A percentile compares a stretch with the other conserved stretches of the same genome.
phyloP scores from a whole-genome alignment of 1,140 invertebrate species.

The Micrasema longulum region DNA sequence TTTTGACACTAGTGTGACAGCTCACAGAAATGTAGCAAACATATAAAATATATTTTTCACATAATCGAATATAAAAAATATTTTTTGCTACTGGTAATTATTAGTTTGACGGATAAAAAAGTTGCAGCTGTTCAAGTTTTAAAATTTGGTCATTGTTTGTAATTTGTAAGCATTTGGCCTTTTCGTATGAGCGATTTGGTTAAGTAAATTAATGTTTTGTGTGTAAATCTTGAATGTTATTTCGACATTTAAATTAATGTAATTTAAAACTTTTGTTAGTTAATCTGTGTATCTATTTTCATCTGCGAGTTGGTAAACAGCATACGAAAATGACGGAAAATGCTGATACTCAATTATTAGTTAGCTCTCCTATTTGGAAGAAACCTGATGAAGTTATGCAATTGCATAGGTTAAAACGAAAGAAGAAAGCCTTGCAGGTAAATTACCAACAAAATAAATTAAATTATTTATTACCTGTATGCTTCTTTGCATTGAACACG shows the following conservation, averaged over 20 bases:
- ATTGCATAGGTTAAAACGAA: conserved; percentile 74
- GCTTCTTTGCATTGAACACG: too few relatives aligned
- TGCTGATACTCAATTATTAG: conserved; percentile 34
- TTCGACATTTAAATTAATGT: background rate
- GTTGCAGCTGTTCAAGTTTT: conserved; percentile 49
- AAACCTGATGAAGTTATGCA: conserved; percentile 74
- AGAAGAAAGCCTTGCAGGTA: conserved; percentile 78
- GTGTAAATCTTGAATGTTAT: too few relatives aligned
- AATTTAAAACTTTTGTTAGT: too few relatives aligned
- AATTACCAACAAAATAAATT: background rate
- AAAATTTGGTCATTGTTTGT: conserved; percentile 9
- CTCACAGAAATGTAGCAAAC: conserved; percentile 12
- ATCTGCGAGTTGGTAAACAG: conserved; percentile 23
- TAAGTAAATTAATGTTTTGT: too few relatives aligned
- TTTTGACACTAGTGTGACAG: conserved; percentile 11
- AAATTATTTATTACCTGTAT: too few relatives aligned
- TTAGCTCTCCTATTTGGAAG: conserved; percentile 63
- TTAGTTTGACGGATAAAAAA: conserved; percentile 51
- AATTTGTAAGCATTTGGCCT: conserved; percentile 5
- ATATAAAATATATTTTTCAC: background rate
- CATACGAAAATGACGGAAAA: conserved; percentile 28
- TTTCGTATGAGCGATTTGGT: background rate
- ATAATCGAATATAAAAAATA: background rate
- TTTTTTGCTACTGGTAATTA: background rate
- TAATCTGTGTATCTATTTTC: conserved; percentile 5